Conservation (phyloP, 2,888 invertebrate species). For the Dione vanillae region DNA sequence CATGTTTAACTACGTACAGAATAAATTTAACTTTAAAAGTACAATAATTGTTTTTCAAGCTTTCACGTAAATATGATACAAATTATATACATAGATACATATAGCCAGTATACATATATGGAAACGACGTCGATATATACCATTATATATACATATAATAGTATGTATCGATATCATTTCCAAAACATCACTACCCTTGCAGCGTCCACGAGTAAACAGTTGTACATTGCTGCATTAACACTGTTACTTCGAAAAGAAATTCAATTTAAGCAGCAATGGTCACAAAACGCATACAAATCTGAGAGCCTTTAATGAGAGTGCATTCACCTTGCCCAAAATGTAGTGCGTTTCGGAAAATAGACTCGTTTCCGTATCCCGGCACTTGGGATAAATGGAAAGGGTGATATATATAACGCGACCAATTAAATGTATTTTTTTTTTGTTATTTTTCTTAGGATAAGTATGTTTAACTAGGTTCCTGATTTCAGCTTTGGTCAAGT, state of each 20-base stretch:
- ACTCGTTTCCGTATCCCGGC: conserved; percentile 70
- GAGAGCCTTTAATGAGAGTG: conserved; percentile 80
- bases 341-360: conserved; percentile 72
- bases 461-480: background rate
- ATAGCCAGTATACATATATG: too few relatives aligned
- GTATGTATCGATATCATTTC: conserved; percentile 37
- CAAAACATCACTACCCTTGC: conserved; percentile 47
- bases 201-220: conserved; percentile 63
- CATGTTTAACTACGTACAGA: too few relatives aligned
- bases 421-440: conserved; percentile 36
- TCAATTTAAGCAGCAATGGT: conserved; percentile 55
- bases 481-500: too few relatives aligned
- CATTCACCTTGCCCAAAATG: conserved; percentile 73
- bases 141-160: too few relatives aligned
- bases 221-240: conserved; percentile 53
- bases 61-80: too few relatives aligned
- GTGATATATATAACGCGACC: conserved; percentile 44
- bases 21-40: too few relatives aligned
- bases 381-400: conserved; percentile 43
- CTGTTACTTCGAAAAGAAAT: conserved; percentile 14
- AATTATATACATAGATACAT: too few relatives aligned
- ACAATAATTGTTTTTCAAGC: too few relatives aligned
- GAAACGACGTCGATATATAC: too few relatives aligned
- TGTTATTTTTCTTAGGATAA: background rate
- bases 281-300: conserved; percentile 59